phyloP scores from a whole-genome alignment of 2,797 vertebrate genomes.

The Fringilla coelebs region DNA sequence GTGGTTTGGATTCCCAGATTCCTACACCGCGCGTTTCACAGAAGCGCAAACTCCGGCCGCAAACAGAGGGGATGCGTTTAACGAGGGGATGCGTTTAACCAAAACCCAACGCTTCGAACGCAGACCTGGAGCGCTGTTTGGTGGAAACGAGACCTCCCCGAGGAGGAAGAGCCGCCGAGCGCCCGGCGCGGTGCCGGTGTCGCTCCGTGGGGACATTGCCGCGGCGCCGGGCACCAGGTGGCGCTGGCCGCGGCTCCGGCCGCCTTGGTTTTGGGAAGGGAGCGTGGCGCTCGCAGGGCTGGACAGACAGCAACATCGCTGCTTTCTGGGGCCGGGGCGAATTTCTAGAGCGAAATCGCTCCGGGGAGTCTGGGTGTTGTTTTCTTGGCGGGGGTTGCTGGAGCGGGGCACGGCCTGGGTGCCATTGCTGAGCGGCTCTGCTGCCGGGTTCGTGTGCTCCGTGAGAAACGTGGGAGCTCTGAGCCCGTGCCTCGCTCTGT shows the following conservation, averaged over 20 bases:
- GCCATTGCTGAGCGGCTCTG: background rate
- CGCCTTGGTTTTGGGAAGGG: background rate
- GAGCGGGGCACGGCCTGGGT: background rate
- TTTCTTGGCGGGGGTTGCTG: background rate
- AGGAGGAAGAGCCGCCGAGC: background rate
- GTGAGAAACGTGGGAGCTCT: background rate
- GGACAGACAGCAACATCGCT: background rate
- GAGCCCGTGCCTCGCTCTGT: background rate
- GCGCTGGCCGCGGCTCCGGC: background rate
- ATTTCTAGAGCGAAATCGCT: background rate
- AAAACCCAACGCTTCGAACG: background rate
- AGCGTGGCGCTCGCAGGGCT: background rate
- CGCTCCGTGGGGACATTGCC: background rate
- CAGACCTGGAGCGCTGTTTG: background rate
- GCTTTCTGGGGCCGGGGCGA: background rate
- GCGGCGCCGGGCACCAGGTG: background rate
- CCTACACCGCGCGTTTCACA: background rate
- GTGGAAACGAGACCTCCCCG: rapidly evolving
- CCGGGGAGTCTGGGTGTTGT: background rate
- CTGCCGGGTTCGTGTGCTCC: background rate
- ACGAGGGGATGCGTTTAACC: background rate
- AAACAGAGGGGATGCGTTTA: background rate
- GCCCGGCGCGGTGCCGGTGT: too few species aligned
- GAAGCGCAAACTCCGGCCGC: background rate
- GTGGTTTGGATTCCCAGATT: background rate